These are phyloP conservation scores for Deroplatys truncata DNA, from an alignment of 2,888 invertebrate species.

Conservation along the genomic window DNA sequence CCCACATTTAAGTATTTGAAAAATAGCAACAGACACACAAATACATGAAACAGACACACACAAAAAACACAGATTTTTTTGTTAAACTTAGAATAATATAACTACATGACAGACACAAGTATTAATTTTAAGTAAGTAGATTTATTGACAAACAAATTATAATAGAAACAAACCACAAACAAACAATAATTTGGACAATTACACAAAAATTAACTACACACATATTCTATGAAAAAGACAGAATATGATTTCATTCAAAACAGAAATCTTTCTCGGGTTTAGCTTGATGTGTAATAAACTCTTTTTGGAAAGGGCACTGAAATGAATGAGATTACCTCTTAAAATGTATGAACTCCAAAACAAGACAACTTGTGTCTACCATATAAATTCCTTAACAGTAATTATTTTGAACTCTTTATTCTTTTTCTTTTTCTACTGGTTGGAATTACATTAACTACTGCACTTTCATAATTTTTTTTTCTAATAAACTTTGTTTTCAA, in stretches of 20 bases:
- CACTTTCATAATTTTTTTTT: neutral
- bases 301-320: neutral
- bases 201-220: slow-evolving; percentile 26
- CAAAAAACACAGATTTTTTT: slow-evolving; percentile 36
- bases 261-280: neutral
- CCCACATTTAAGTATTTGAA: slow-evolving; percentile 33
- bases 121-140: slow-evolving; percentile 29
- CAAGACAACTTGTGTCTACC: slow-evolving; percentile 43
- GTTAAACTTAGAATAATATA: slow-evolving; percentile 25
- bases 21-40: slow-evolving; percentile 48
- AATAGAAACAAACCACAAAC: slow-evolving; percentile 40
- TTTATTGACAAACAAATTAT: slow-evolving; percentile 22
- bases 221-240: slow-evolving; percentile 15
- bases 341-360: neutral
- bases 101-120: slow-evolving; percentile 51
- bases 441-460: neutral
- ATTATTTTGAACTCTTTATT: neutral
- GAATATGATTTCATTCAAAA: slow-evolving; percentile 5
- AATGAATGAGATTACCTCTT: slow-evolving; percentile 3
- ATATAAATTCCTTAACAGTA: slow-evolving; percentile 31
- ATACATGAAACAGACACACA: slow-evolving; percentile 48
- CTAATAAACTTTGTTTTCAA: neutral
- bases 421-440: neutral
- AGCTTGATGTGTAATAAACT: neutral
- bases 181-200: slow-evolving; percentile 20